Evolutionary conservation across 1,140 invertebrate genomes (phyloP).

Genomic region (Carcinoscorpius rotundicauda): DNA sequence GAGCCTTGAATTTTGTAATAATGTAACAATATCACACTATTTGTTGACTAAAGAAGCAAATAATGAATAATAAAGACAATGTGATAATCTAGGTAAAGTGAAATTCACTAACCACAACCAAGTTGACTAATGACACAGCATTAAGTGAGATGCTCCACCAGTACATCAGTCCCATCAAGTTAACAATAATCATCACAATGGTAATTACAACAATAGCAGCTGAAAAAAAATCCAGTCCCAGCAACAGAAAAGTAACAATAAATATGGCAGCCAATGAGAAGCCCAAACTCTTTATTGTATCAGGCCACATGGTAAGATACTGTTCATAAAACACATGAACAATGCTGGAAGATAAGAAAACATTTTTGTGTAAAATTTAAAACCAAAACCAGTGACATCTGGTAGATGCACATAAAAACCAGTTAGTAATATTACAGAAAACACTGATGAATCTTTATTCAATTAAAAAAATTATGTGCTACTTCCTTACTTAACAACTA

Average conservation of each 20-base stretch:
- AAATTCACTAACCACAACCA: slow-evolving; percentile 41
- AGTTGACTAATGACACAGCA: slow-evolving; percentile 45
- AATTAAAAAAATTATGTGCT: too few relatives aligned
- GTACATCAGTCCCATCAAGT: slow-evolving; percentile 45
- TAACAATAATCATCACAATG: slow-evolving; percentile 39
- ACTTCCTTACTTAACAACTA: too few relatives aligned
- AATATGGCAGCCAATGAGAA: slow-evolving; percentile 41
- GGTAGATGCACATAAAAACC: too few relatives aligned
- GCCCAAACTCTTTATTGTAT: slow-evolving; percentile 37
- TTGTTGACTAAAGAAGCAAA: too few relatives aligned
- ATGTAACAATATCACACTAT: too few relatives aligned
- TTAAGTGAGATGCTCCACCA: slow-evolving; percentile 44
- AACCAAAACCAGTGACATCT: too few relatives aligned
- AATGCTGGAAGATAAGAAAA: slow-evolving; percentile 30
- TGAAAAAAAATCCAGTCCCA: slow-evolving; percentile 43
- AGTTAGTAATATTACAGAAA: too few relatives aligned
- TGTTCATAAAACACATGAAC: slow-evolving; percentile 48
- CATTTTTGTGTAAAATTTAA: too few relatives aligned
- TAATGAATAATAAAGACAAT: too few relatives aligned
- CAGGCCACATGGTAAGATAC: slow-evolving; percentile 40
- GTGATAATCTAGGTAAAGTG: too few relatives aligned
- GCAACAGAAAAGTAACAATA: slow-evolving; percentile 37
- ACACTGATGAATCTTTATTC: too few relatives aligned
- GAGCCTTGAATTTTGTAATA: too few relatives aligned
- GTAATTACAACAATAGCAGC: slow-evolving; percentile 39